A percentile compares a stretch with the other conserved stretches of the same genome.
These are phyloP conservation scores for Nannobrachium achirus DNA, from an alignment of 2,113 vertebrate genomes.

Conservation along the genomic window DNA sequence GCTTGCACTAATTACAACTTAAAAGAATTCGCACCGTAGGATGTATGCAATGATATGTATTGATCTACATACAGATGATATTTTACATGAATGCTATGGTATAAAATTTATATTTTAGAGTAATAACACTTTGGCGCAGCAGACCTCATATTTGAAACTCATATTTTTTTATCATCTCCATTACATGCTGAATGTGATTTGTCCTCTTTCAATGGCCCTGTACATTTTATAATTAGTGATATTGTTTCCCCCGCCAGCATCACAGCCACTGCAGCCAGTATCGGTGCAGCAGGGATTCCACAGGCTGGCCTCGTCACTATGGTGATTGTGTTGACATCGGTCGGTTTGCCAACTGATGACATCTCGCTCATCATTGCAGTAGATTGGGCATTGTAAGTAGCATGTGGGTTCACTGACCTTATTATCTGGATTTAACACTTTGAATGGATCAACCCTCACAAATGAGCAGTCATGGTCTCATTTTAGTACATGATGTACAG, in stretches of 20 bases:
- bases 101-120: too few relatives aligned
- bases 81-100: too few relatives aligned
- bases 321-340: constrained; percentile 96
- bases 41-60: too few relatives aligned
- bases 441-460: neutral
- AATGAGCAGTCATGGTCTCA: neutral
- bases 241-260: constrained; percentile 79
- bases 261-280: constrained; percentile 96
- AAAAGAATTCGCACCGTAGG: too few relatives aligned
- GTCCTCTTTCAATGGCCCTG: neutral
- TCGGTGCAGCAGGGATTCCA: constrained; percentile 96
- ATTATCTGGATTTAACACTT: neutral
- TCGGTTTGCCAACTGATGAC: constrained; percentile 96
- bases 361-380: constrained; percentile 96
- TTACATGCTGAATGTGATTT: too few relatives aligned
- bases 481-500: neutral
- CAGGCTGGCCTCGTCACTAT: constrained; percentile 98
- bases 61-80: too few relatives aligned
- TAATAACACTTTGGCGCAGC: too few relatives aligned
- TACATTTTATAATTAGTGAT: neutral
- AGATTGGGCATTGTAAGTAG: constrained; percentile 96
- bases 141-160: too few relatives aligned
- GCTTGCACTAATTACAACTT: too few relatives aligned
- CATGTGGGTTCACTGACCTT: neutral
- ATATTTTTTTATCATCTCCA: too few relatives aligned